These are phyloP conservation scores for Nothoprocta perdicaria DNA, from an alignment of 2,113 vertebrate genomes.

Conservation along the genomic window DNA sequence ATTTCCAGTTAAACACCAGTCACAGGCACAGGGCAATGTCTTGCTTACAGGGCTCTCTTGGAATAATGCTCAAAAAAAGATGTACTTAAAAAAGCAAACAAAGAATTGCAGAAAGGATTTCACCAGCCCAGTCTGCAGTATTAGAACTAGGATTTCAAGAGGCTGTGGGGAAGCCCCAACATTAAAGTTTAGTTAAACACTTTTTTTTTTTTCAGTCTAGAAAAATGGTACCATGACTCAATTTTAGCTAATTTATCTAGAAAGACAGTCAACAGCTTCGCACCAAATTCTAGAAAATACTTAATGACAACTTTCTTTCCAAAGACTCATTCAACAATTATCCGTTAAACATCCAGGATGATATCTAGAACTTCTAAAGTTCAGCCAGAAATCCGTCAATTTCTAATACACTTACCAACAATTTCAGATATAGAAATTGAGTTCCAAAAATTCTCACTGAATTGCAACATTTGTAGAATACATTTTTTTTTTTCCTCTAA, in stretches of 20 bases:
- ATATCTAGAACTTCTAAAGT: not conserved
- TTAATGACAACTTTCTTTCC: not conserved
- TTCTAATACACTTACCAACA: not conserved
- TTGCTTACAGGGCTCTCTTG: not conserved
- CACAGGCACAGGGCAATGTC: not conserved
- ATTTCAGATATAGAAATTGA: not conserved
- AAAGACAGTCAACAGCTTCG: not conserved
- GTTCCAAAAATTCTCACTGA: not conserved
- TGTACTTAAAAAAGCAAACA: not conserved
- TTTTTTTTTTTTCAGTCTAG: not conserved
- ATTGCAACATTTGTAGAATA: not conserved
- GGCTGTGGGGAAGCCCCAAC: not conserved
- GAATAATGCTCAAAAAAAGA: not conserved
- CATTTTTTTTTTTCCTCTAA: not conserved
- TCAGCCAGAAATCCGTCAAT: not conserved
- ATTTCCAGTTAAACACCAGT: not conserved
- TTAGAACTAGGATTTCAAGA: not conserved
- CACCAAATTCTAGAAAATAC: not conserved
- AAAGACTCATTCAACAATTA: not conserved
- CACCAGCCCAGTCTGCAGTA: not conserved
- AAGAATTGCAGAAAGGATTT: not conserved
- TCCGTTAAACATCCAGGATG: not conserved
- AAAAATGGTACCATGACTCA: not conserved
- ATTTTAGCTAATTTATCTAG: not conserved
- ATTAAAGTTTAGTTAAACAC: not conserved